Base-by-base conservation (phyloP, 2,113 vertebrate species). In the Conger conger region DNA sequence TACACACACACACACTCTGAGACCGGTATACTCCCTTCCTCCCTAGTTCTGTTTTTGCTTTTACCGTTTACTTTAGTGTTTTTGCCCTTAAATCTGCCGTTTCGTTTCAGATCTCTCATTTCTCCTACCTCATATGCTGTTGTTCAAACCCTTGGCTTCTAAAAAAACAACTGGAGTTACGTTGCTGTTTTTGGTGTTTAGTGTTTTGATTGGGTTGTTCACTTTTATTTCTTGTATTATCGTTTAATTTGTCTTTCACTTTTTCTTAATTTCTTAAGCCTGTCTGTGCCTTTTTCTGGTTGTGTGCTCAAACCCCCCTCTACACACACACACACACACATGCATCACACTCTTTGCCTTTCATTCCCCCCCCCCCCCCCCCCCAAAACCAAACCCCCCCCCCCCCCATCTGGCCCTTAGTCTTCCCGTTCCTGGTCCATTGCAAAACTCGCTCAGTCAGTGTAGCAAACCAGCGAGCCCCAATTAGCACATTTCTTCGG, bases 101-200 rank as follows among this genome's bases (percentile, higher is more conserved):
- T 23, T 63, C 57, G 6, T 23, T 23, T 27, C 57, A 5, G 20
- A 27, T 63, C 23, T 63, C 57, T 63, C 4, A 11, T 73, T 30
- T 73, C 68, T 73, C 68, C 68, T 73, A 73, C 68, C 68, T 73
- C 68, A 33, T 73, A 0, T 33, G 57, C n/a, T n/a, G 68, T 13
- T 73, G n/a, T 73, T 73, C 4, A 27, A 20, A 23, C 54, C 54
- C 54, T 57, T 20, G 13, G 15, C 33, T 45, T 42, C 73, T 36
- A 16, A 30, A 79, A 78, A 84, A 16, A 30, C 57, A 78, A 84
- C 42, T 77, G 83, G 83, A 84, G 20, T 83, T 77, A 13, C 16
- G 73, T 76, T 77, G 82, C 82, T 33, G 60, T 73, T 83, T 38
- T 83, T 83, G 68, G 81, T 38, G 17, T 35, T 76, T 35, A 11